Base-by-base conservation (phyloP, 2,797 vertebrate genomes). In the Trachops cirrhosus region DNA sequence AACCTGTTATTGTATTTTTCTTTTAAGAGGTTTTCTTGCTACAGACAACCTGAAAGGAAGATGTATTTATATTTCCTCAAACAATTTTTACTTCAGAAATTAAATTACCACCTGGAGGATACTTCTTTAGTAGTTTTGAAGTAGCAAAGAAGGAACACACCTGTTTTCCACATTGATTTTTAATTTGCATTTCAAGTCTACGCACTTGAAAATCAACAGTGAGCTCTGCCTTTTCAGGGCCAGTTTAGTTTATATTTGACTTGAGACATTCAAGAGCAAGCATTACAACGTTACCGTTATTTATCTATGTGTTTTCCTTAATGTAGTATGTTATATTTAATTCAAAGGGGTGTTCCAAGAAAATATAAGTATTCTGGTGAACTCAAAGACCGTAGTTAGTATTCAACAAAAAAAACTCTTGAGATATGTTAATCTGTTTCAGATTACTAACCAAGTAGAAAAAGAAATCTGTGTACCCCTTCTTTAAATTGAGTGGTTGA, bases 81-180 rank as follows among this genome's bases (percentile, higher is more conserved):
- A 41, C 32, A 77, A 52, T 95, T 96, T 87, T 3, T 95, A 50
- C 67, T 78, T 91, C 59, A 91, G 21, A 46, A 94, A 57, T 85
- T 86, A 88, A 93, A 67, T 86, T 79, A 91, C 50, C 85, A 79
- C 41, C 75, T 91, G 21, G 11, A 15, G 21, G 11, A 15, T 62
- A 37, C 41, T 77, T 80, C 21, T 59, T 88, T 26, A 46, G 39
- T 75, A 46, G 82, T 67, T 87, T 75, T 78, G 24, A 92, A 95
- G 37, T 57, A 64, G 2, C 19, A 34, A 46, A 62, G 22, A 89
- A 80, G 16, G 7, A 39, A 59, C 26, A 46, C 48, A 78, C 39
- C 34, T 84, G 10, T 59, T 94, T 95, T 86, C 50, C 88, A 26
- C 54, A 57, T 14, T 44, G 64, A 62, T 64, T 93, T 97, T 91